These are phyloP conservation scores for Marmota flaviventris DNA, from an alignment of 2,113 vertebrate genomes.

Conservation along the genomic window DNA sequence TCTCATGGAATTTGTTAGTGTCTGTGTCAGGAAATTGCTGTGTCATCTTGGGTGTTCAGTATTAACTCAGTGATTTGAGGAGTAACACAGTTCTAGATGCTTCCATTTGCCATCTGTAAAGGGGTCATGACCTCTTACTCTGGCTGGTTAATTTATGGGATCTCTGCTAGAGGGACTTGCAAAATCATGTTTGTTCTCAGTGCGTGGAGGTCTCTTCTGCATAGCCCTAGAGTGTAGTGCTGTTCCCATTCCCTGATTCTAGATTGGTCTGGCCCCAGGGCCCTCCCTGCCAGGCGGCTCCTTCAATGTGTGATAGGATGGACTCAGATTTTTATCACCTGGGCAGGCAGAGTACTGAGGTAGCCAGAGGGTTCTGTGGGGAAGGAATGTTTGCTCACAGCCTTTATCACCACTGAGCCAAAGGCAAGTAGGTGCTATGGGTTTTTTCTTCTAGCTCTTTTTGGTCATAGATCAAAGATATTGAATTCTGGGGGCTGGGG, in stretches of 20 bases:
- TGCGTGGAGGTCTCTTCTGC: background rate
- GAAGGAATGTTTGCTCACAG: background rate
- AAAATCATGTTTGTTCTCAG: background rate
- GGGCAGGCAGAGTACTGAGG: background rate
- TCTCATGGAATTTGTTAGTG: background rate
- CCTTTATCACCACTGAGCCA: too few relatives aligned
- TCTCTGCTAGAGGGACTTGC: background rate
- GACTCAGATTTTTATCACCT: background rate
- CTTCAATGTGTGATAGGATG: background rate
- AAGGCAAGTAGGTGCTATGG: background rate
- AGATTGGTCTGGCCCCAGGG: background rate
- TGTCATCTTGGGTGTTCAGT: background rate
- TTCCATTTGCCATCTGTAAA: background rate
- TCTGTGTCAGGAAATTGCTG: background rate
- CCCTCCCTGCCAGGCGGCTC: background rate
- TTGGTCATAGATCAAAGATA: background rate
- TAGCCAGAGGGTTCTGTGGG: background rate
- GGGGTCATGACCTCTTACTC: background rate
- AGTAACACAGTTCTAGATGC: background rate
- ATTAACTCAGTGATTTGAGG: background rate
- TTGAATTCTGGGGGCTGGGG: background rate
- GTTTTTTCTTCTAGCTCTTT: background rate
- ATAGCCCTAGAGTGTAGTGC: background rate
- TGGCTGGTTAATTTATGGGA: background rate
- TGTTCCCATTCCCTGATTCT: background rate